Base-by-base conservation (phyloP, 2,113 vertebrate genomes). In the Corythornis madagascariensis region DNA sequence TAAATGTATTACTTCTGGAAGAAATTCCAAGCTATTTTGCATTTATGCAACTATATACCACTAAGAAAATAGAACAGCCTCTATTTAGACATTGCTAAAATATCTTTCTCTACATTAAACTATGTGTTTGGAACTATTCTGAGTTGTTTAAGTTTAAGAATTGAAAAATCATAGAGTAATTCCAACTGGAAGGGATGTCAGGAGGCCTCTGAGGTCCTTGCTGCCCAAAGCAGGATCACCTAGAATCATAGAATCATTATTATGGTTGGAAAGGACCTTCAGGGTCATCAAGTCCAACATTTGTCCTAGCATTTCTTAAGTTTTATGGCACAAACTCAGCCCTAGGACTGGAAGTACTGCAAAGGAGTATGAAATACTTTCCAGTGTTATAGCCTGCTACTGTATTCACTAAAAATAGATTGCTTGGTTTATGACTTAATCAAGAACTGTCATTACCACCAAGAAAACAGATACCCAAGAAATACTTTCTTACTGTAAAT, bases 381-480 rank as follows among this genome's bases (percentile, higher is more conserved):
- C 65, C 28, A 59, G 28, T 42, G 21, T 25, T 15, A 18, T 59
- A 71, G 13, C 60, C 25, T 74, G 29, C 31, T 83, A 14, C 26
- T 45, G 0, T 50, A 50, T 21, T 78, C 9, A 17, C 28, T 77
- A 60, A 82, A 80, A 83, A 19, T 4, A 53, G n/a, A 13, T 76
- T 0, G 0, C 2, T 3, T 59, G 24, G 6, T 70, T 1, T 38
- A 18, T 59, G 21, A 50, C 73, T 86, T 59, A 47, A 53, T 66
- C 56, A 63, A 50, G 69, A 74, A 90, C 7, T 19, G 59, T 74
- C 35, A 16, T 57, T 90, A 26, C 15, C 33, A 31, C 25, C 28
- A 84, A 57, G 40, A 70, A 70, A 84, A 38, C 11, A 42, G 21
- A 21, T 59, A 55, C 26, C 21, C 13, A 59, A n/a, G 16, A 45